Conservation (phyloP, 2,888 invertebrate genomes). For the Platycheirus rosarum region DNA sequence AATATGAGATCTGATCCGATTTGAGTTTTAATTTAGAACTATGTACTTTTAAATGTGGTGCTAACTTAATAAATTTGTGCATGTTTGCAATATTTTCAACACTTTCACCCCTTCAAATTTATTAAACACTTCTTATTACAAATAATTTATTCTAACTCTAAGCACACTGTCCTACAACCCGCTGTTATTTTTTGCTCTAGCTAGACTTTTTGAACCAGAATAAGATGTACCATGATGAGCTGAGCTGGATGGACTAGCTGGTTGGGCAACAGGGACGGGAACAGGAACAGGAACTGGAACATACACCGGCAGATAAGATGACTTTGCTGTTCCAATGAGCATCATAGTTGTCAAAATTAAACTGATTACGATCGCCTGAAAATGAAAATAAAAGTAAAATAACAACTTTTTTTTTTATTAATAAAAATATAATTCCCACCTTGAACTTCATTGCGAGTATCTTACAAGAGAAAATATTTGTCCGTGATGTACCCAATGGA, state of each 20-base stretch:
- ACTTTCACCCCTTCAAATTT: no score
- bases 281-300: not conserved
- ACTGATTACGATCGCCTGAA: not conserved
- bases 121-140: no score
- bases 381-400: not conserved
- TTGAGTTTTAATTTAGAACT: no score
- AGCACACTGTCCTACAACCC: not conserved
- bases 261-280: not conserved
- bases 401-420: not conserved
- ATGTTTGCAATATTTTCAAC: no score
- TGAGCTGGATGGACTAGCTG: not conserved
- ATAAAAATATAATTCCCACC: not conserved
- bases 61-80: no score
- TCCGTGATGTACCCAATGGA: not conserved
- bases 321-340: not conserved
- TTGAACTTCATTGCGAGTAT: slow-evolving; percentile 7
- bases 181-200: slow-evolving; percentile 9
- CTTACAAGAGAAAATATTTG: not conserved
- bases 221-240: not conserved
- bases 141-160: no score
- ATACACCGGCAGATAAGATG: not conserved
- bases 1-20: no score
- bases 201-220: not conserved
- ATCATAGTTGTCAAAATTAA: not conserved
- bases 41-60: no score